Conservation (phyloP, 2,888 invertebrate species). For the Zonitis immaculata region DNA sequence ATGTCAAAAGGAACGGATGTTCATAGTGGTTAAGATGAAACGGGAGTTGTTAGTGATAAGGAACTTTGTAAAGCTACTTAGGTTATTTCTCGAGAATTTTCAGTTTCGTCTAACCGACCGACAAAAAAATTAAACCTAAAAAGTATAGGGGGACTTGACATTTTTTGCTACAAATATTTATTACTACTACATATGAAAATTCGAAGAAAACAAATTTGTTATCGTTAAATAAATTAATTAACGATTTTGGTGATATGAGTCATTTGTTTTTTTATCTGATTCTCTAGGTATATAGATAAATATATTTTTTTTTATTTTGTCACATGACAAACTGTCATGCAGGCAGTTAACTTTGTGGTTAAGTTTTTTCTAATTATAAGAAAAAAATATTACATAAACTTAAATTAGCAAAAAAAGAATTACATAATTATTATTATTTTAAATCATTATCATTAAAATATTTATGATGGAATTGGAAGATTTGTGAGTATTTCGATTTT, state of each 20-base stretch:
- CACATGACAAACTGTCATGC: not conserved
- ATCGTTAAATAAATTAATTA: too few species aligned
- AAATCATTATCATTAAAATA: too few species aligned
- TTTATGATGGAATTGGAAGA: slow-evolving; percentile 18
- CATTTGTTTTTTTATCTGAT: not conserved
- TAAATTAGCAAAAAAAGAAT: too few species aligned
- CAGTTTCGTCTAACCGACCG: too few species aligned
- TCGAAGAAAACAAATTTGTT: too few species aligned
- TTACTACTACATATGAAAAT: too few species aligned
- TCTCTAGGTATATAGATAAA: too few species aligned
- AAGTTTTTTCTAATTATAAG: not conserved
- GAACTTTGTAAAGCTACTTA: not conserved
- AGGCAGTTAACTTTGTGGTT: not conserved
- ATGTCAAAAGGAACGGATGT: slow-evolving; percentile 25
- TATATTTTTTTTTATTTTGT: too few species aligned
- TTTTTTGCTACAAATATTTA: too few species aligned
- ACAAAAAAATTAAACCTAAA: too few species aligned
- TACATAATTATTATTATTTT: too few species aligned
- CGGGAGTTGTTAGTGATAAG: not conserved
- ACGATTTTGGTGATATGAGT: not conserved
- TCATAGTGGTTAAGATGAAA: not conserved
- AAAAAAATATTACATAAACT: not conserved
- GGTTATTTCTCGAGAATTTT: not conserved
- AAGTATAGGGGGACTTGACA: too few species aligned
- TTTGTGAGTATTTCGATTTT: slow-evolving; percentile 14